Evolutionary conservation across 2,113 vertebrate genomes (phyloP).

Genomic region (Megaceryle maxima): DNA sequence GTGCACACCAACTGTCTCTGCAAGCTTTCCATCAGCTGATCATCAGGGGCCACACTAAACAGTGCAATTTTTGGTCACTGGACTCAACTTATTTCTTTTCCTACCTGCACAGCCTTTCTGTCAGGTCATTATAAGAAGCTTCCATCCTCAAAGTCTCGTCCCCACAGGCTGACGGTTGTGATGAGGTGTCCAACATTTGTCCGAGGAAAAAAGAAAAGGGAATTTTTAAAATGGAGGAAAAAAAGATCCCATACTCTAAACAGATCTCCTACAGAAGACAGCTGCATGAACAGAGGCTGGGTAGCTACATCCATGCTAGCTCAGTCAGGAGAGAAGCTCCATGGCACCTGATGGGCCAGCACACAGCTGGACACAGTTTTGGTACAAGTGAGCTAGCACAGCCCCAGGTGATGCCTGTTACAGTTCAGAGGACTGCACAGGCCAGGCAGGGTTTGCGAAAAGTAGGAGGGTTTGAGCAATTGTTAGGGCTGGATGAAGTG

Average conservation of each 20-base stretch:
- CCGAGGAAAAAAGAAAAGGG: background rate
- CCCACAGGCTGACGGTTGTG: background rate
- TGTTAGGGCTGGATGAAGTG: background rate
- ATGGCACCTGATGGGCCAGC: background rate
- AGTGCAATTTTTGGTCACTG: background rate
- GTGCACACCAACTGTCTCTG: background rate
- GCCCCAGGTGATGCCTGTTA: background rate
- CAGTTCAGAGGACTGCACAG: background rate
- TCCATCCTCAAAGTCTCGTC: background rate
- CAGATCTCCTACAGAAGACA: background rate
- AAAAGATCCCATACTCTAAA: background rate
- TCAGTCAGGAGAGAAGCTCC: background rate
- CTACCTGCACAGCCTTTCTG: fast-evolving
- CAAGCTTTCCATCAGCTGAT: background rate
- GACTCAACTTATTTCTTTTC: background rate
- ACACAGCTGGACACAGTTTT: background rate
- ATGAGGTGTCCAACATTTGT: fast-evolving
- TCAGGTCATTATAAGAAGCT: fast-evolving
- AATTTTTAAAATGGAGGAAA: background rate
- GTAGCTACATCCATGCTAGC: background rate
- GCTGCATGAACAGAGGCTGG: background rate
- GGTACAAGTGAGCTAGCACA: background rate
- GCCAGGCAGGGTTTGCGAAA: background rate
- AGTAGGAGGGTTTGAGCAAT: background rate
- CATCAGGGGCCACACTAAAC: background rate